phyloP scores from a whole-genome alignment of 2,113 vertebrate species.

The Hippolais icterina region DNA sequence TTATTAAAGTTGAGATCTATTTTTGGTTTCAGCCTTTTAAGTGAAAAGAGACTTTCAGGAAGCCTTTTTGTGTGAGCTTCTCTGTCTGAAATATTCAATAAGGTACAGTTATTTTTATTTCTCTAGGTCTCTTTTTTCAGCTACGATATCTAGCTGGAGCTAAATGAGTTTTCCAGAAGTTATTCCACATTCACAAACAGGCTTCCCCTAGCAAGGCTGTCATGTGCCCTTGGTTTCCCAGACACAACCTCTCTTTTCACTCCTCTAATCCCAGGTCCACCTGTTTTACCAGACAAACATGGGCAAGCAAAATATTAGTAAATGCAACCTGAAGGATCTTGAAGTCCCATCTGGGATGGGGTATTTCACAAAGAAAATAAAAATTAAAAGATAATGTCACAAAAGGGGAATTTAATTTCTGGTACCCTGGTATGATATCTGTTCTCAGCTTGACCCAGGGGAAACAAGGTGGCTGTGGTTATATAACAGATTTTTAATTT shows the following conservation, averaged over 20 bases:
- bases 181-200: not conserved
- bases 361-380: not conserved
- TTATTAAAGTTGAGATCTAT: not conserved
- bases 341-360: not conserved
- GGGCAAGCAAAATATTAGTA: not conserved
- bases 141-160: not conserved
- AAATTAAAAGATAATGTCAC: not conserved
- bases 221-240: rapidly evolving
- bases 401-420: not conserved
- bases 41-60: not conserved
- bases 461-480: not conserved
- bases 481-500: not conserved
- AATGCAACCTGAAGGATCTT: not conserved
- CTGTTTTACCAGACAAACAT: not conserved
- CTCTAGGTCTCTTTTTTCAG: not conserved
- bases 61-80: not conserved
- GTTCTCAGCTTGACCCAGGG: not conserved
- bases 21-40: not conserved
- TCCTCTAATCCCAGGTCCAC: not conserved
- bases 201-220: not conserved
- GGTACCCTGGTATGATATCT: not conserved
- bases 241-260: not conserved
- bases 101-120: constrained; percentile 39
- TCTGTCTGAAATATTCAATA: constrained; percentile 13
- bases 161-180: constrained; percentile 5